A percentile compares a stretch with the other conserved stretches of the same genome.
Evolutionary conservation across 2,888 invertebrate genomes (phyloP).

Genomic region (Linnaemya vulpina): DNA sequence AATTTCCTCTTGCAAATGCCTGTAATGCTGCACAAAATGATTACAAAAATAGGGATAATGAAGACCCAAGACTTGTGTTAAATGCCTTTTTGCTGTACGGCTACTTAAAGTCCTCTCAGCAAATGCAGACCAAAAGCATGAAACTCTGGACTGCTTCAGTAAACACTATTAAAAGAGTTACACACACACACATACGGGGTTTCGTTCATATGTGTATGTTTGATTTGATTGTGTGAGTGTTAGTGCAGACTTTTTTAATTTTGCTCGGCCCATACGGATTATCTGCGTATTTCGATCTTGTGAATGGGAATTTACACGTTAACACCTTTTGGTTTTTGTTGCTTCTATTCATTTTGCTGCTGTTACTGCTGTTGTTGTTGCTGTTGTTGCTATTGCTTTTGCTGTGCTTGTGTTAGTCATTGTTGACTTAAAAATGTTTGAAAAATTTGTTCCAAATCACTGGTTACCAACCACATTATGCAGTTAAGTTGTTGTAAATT

Average conservation of each 20-base stretch:
- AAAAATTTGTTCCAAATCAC: constrained; percentile 70
- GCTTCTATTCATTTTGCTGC: constrained; percentile 42
- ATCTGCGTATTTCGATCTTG: constrained; percentile 76
- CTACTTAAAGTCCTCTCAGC: constrained; percentile 35
- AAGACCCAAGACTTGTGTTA: constrained; percentile 3
- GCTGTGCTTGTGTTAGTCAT: constrained; percentile 47
- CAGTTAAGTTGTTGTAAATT: constrained; percentile 66
- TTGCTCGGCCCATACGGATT: constrained; percentile 64
- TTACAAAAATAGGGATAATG: constrained; percentile 16
- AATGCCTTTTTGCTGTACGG: constrained; percentile 11
- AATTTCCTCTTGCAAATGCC: background rate
- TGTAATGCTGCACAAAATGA: constrained; percentile 14
- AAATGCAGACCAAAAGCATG: background rate
- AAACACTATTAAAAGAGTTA: constrained; percentile 15
- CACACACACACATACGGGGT: background rate
- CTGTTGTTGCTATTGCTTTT: constrained; percentile 50
- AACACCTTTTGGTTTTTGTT: constrained; percentile 78
- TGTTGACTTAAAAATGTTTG: constrained; percentile 68
- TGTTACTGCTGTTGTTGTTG: constrained; percentile 4
- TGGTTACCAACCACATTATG: constrained; percentile 70
- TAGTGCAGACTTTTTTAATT: constrained; percentile 5
- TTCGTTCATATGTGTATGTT: background rate
- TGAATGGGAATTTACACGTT: constrained; percentile 82
- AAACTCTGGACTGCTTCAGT: constrained; percentile 15
- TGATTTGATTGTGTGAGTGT: background rate